These are phyloP conservation scores for Xestia xanthographa DNA, from an alignment of 2,888 invertebrate species.

Conservation along the genomic window DNA sequence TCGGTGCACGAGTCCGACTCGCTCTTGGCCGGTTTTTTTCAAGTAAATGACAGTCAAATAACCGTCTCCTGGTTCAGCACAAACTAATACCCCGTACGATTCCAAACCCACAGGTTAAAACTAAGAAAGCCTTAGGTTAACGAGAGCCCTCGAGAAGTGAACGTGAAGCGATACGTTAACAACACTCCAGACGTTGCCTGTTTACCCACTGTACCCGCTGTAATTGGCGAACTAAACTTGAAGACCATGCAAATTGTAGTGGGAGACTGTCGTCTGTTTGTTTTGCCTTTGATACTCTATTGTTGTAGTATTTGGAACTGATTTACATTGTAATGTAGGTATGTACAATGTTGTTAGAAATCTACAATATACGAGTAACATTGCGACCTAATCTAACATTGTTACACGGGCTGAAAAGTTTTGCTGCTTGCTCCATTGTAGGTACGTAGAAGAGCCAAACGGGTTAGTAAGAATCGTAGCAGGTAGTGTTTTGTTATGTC, in stretches of 20 bases:
- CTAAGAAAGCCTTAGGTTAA: conserved; percentile 56
- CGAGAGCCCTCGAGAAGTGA: conserved; percentile 57
- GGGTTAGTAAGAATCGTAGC: not conserved
- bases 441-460: not conserved
- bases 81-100: conserved; percentile 25
- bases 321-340: conserved; percentile 9
- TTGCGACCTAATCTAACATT: not conserved
- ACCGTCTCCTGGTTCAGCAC: not conserved
- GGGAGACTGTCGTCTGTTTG: conserved; percentile 27
- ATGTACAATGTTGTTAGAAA: not conserved
- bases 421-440: not conserved
- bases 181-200: conserved; percentile 32
- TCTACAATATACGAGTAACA: conserved; percentile 1
- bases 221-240: conserved; percentile 50
- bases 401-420: not conserved
- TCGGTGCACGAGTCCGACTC: no score
- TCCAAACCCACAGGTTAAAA: conserved; percentile 50
- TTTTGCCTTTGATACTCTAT: conserved; percentile 11
- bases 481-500: not conserved
- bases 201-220: conserved; percentile 23
- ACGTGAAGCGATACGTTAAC: conserved; percentile 58
- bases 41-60: not conserved
- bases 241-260: conserved; percentile 40
- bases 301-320: conserved; percentile 12
- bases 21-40: no score